Percentiles rank a stretch among this genome's conserved stretches.
These are phyloP conservation scores for Cotesia congregata DNA, from an alignment of 2,888 invertebrate genomes.

Conservation along the genomic window DNA sequence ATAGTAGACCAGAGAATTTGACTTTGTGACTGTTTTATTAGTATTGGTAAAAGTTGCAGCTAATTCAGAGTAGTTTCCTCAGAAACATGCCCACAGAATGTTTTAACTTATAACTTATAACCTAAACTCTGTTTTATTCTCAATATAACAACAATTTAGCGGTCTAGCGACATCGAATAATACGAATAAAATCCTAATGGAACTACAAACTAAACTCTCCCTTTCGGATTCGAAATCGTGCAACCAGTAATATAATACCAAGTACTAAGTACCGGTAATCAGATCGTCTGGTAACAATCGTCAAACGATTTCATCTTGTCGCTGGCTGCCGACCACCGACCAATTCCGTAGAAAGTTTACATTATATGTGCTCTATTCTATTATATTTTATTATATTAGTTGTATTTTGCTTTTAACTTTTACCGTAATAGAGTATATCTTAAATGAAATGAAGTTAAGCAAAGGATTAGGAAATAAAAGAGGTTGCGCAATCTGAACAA, in stretches of 20 bases:
- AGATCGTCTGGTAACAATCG: slow-evolving; percentile 27
- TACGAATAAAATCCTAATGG: too few species aligned
- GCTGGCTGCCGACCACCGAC: background rate
- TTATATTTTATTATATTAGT: background rate
- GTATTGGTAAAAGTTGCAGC: too few species aligned
- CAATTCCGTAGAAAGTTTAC: background rate
- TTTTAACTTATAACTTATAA: background rate
- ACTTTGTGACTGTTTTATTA: background rate
- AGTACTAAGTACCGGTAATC: slow-evolving; percentile 12
- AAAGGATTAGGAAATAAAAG: background rate
- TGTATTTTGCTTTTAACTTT: background rate
- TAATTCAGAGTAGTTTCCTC: too few species aligned
- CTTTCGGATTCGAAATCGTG: slow-evolving; percentile 11
- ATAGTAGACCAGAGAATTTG: background rate
- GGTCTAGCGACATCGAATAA: background rate
- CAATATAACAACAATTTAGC: background rate
- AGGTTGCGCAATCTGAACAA: background rate
- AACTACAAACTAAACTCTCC: background rate
- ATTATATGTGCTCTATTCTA: background rate
- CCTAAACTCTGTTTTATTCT: background rate
- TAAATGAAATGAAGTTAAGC: too few species aligned
- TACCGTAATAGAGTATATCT: background rate
- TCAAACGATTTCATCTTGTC: background rate
- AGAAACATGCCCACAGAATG: too few species aligned
- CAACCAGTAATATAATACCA: background rate